A percentile compares a stretch with the other conserved stretches of the same genome.
Evolutionary conservation across 2,797 vertebrate genomes (phyloP).

Genomic region (Lacerta bilineata): DNA sequence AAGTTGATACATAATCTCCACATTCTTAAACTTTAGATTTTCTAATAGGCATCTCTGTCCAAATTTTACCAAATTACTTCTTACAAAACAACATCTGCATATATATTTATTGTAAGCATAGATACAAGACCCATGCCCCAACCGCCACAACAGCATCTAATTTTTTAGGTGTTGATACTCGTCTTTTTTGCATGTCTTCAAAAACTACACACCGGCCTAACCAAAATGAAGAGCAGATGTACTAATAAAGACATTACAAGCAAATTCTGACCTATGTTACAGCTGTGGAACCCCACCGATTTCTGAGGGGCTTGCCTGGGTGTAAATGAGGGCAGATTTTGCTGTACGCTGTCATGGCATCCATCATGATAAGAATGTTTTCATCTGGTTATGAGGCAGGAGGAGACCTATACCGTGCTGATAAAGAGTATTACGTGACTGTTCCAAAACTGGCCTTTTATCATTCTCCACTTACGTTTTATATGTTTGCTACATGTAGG

Average conservation of each 20-base stretch:
- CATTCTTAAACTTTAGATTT: no score
- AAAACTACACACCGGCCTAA: constrained; percentile 25
- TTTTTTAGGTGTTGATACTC: not conserved
- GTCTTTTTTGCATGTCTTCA: constrained; percentile 29
- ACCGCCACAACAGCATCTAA: not conserved
- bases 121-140: not conserved
- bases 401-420: not conserved
- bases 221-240: not conserved
- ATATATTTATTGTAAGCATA: not conserved
- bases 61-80: not conserved
- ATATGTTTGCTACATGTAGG: constrained; percentile 17
- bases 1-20: not conserved
- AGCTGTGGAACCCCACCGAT: not conserved
- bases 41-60: not conserved
- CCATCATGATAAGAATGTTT: not conserved
- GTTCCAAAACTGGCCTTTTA: constrained; percentile 1
- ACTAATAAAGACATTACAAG: constrained; percentile 4
- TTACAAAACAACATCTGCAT: not conserved
- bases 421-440: not conserved
- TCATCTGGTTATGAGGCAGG: not conserved
- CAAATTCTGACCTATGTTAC: constrained; percentile 34
- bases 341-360: constrained; percentile 7
- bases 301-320: not conserved
- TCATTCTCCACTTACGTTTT: constrained; percentile 36
- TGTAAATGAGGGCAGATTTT: constrained; percentile 35